These are phyloP conservation scores for Cephus pulcher DNA, from an alignment of 2,888 invertebrate species.

Conservation along the genomic window DNA sequence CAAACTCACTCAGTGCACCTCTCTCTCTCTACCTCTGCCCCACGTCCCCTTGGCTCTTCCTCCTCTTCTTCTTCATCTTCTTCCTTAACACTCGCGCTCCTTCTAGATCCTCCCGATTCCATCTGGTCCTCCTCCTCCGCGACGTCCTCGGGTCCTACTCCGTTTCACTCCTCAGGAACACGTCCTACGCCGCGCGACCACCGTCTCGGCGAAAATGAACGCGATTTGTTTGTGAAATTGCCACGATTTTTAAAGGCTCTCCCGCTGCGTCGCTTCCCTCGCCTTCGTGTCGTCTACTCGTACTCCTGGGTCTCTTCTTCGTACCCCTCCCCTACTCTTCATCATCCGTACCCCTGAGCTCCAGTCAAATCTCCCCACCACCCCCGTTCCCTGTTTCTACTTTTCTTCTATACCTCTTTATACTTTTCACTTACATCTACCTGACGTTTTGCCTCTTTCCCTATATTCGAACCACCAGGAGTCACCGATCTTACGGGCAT, in stretches of 20 bases:
- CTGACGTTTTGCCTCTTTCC: not conserved
- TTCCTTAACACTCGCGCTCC: constrained; percentile 27
- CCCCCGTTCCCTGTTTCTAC: constrained; percentile 25
- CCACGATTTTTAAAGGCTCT: constrained; percentile 3
- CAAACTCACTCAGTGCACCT: not conserved
- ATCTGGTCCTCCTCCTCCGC: constrained; percentile 9
- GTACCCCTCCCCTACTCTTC: constrained; percentile 31
- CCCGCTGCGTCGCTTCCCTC: not conserved
- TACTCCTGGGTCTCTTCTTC: not conserved
- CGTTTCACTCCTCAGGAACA: not conserved
- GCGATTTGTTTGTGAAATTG: constrained; percentile 8
- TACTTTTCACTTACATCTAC: not conserved
- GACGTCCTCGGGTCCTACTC: not conserved
- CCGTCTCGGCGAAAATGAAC: constrained; percentile 6
- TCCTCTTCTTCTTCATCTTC: constrained; percentile 23
- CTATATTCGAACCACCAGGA: not conserved
- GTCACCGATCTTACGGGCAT: not conserved
- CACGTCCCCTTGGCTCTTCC: constrained; percentile 16
- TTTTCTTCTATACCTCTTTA: constrained; percentile 12
- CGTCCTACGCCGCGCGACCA: not conserved
- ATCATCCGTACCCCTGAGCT: constrained; percentile 25
- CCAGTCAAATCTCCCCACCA: constrained; percentile 18
- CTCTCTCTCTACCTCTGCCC: constrained; percentile 8
- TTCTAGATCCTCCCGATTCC: constrained; percentile 6
- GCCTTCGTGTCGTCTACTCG: not conserved